Evolutionary conservation across 1,140 invertebrate genomes (phyloP).

Genomic region (Heterodera carotae): DNA sequence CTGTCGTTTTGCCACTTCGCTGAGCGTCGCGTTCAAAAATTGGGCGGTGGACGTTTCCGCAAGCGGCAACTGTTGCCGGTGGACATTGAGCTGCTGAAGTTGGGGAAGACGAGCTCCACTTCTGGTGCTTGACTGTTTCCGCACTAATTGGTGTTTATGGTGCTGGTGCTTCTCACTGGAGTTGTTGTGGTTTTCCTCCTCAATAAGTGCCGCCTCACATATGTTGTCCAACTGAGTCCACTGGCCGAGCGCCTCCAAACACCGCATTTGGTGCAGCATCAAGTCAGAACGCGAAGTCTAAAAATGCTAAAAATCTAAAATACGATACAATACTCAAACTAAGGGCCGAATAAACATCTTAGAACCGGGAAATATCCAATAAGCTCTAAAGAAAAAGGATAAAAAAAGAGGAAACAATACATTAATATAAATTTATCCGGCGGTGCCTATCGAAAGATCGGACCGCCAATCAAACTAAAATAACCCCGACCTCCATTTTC

Average conservation of each 20-base stretch:
- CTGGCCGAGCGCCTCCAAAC: slow-evolving; percentile 91
- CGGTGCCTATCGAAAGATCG: too few species aligned
- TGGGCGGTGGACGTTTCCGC: neutral
- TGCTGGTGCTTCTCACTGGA: neutral
- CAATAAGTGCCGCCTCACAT: slow-evolving; percentile 36
- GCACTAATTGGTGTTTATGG: neutral
- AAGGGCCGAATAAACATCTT: too few species aligned
- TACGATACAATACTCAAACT: too few species aligned
- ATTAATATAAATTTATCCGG: too few species aligned
- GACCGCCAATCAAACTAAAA: too few species aligned
- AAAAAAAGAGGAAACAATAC: too few species aligned
- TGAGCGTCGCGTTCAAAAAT: slow-evolving; percentile 25
- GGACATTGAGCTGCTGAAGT: neutral
- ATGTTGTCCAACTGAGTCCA: slow-evolving; percentile 73
- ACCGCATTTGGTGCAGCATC: slow-evolving; percentile 89
- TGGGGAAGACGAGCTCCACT: slow-evolving; percentile 14
- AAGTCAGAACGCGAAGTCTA: slow-evolving; percentile 70
- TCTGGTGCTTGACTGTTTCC: neutral
- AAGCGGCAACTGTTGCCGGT: neutral
- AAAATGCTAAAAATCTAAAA: too few species aligned
- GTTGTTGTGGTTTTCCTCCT: slow-evolving; percentile 19
- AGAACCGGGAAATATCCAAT: too few species aligned
- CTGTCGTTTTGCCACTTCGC: slow-evolving; percentile 73
- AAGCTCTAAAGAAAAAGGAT: too few species aligned
- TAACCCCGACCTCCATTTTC: too few species aligned